Base-by-base conservation (phyloP, 2,888 invertebrate genomes). In the Nomada ferruginata region DNA sequence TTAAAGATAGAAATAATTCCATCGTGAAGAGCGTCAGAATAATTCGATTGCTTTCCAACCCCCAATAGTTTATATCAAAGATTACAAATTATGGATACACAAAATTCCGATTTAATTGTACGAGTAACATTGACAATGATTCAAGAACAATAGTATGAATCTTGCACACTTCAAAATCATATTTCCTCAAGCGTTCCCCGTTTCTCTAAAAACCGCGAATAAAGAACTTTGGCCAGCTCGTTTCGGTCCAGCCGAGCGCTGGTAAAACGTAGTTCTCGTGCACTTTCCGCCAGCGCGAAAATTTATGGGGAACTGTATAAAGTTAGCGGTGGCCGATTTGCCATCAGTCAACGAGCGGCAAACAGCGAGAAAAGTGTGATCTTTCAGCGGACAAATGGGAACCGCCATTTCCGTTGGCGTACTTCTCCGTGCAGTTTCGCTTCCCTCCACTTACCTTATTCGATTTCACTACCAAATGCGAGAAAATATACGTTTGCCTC, bases 391-490 rank as follows among this genome's bases (percentile, higher is more conserved):
- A 83, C 82, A 83, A 83, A 83, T 83, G 82, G 75, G 75, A 52
- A 42, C 29, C 82, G 78, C 72, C 75, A 82, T 82, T 83, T 83
- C 74, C 77, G 65, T 36, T 15, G 44, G 23, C 71, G 75, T 70
- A 53, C 59, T 69, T 76, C 63, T 53, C 76, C 50, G 47, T 61
- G 74, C 69, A 75, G 72, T 79, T 79, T 79, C 75, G 44, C 82
- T 72, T 65, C 71, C 50, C 11, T 50, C 71, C 75, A 60, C 72
- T 78, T 72, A 73, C 82, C 79, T 73, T 79, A 83, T 82, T 85
- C 68, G 77, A 87, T 87, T 87, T 85, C 79, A 87, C 87, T 87
- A 82, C 73, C 85, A 87, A 87, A 87, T 85, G 82, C 78, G 81
- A 66, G 78, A 73, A 82, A 87, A 87, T 85, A 71, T 84, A 84